phyloP scores from a whole-genome alignment of 2,888 invertebrate species.

The Adineta ricciae region DNA sequence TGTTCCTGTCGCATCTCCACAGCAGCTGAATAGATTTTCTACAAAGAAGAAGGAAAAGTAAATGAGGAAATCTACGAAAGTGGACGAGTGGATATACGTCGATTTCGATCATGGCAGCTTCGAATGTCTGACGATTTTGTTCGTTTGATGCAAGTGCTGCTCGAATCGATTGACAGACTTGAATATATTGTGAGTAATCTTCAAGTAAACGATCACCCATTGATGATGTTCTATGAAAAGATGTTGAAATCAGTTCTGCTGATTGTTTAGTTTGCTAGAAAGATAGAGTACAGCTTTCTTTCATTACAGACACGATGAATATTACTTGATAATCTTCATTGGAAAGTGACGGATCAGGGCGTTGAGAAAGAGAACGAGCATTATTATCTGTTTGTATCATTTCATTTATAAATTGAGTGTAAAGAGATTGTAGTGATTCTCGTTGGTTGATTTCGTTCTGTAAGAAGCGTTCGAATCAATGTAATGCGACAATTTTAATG shows the following conservation, averaged over 20 bases:
- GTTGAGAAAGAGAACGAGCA: background rate
- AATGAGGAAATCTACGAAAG: too few species aligned
- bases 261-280: background rate
- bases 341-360: background rate
- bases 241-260: background rate
- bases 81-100: background rate
- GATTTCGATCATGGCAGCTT: background rate
- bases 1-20: background rate
- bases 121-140: constrained; percentile 4
- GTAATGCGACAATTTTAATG: background rate
- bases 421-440: background rate
- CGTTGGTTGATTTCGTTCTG: background rate
- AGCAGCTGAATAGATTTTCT: background rate
- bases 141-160: background rate
- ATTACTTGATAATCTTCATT: background rate
- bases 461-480: too few species aligned
- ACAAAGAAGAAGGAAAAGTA: background rate
- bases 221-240: background rate
- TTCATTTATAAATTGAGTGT: background rate
- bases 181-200: background rate
- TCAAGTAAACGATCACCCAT: background rate
- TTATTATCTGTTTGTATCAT: background rate
- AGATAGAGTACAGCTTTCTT: background rate
- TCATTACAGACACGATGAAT: background rate
- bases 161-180: background rate